A percentile compares a stretch with the other conserved stretches of the same genome.
phyloP scores from a whole-genome alignment of 2,888 invertebrate genomes.

The Polymixis lichenea region DNA sequence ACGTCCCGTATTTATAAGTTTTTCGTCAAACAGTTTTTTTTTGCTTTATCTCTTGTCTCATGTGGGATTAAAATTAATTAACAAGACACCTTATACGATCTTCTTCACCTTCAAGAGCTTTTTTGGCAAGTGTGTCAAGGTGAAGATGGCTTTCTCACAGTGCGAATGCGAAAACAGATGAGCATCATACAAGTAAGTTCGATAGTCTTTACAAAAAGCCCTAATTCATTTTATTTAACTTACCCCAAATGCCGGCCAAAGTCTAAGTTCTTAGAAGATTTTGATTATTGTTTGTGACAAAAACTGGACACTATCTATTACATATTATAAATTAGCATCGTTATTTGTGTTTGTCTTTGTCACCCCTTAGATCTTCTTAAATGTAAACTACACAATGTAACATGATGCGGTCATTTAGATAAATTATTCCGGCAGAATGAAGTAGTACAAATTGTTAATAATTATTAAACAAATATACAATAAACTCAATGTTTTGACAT shows the following conservation, averaged over 20 bases:
- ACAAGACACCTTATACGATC: conserved; percentile 2
- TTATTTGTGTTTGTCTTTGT: not conserved
- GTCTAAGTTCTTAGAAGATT: not conserved
- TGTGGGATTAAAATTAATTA: not conserved
- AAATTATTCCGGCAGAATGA: not conserved
- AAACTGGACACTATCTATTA: not conserved
- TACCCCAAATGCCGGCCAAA: not conserved
- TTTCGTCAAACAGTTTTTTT: not conserved
- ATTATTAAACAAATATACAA: too few species aligned
- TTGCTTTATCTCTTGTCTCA: not conserved
- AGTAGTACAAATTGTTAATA: too few species aligned
- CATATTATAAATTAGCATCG: too few species aligned
- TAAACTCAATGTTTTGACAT: too few species aligned
- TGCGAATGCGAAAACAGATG: conserved; percentile 23
- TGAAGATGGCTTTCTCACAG: conserved; percentile 3
- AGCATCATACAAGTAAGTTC: not conserved
- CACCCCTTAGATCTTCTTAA: too few species aligned
- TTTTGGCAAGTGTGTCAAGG: conserved; percentile 47
- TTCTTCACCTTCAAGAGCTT: conserved; percentile 22
- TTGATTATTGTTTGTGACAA: not conserved
- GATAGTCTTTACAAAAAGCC: not conserved
- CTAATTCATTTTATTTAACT: not conserved
- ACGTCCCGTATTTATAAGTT: not conserved
- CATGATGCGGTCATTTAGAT: not conserved
- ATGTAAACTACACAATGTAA: not conserved